Base-by-base conservation (phyloP, 92 coral and sea anemone genomes). In the Isaurus tuberculatus region DNA sequence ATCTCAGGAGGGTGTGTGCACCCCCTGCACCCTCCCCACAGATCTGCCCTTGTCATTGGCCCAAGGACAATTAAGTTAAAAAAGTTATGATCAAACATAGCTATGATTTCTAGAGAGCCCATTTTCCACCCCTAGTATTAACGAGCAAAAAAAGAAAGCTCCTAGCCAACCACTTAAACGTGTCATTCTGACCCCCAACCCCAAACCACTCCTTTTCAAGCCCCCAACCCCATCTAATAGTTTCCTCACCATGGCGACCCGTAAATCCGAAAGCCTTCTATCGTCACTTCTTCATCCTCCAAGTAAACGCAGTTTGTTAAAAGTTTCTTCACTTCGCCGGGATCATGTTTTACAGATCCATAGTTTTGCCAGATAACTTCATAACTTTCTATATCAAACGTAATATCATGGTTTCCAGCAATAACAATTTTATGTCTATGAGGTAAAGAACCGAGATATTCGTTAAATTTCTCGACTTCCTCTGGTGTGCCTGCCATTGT, bases 381-480 rank as follows among this genome's bases (percentile, higher is more conserved):
- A 34, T 89, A 94, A 49, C 86, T 75, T 30, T 84, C 90, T 4
- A 66, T 88, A 64, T 97, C 93, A 83, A 97, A 92, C 2, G 90
- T 81, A 34, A 97, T 79, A 61, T 94, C 99, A 80, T 97, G 99
- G 71, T 97, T 97, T 5, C 99, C 99, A 9, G 99, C 98, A 29
- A 97, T 94, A 20, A 97, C 94, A 33, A 97, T 85, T 72, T 97
- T 97, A 81, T 91, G 74, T 15, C 92, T 86, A 78, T 97, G 94
- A 37, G 79, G 86, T 48, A 90, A 75, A 30, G 94, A 86, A 1
- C 91, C 86, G 8, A 97, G 72, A 79, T 90, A 97, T 19, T 91
- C 85, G 71, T 92, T 94, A 66, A 97, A 97, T 48, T 90, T 87
- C 17, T 34, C 70, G 23, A 97, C 92, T 87, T 97, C 98, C 17